Conservation (phyloP, 1,140 invertebrate genomes). For the Apis laboriosa region DNA sequence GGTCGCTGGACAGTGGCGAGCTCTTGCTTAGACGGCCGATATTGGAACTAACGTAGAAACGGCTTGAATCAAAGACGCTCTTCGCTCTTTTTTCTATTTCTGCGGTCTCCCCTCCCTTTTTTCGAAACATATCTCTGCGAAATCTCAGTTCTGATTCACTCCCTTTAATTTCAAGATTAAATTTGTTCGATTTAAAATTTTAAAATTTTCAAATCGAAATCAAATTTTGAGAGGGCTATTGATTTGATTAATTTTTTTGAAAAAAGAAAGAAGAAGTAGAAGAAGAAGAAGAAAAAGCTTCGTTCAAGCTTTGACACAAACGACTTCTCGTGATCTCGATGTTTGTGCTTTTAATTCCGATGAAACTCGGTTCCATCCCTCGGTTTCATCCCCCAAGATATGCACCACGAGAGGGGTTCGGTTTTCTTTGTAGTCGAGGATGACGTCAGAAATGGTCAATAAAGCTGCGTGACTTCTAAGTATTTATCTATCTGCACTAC, state of each 20-base stretch:
- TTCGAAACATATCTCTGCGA: not conserved
- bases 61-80: conserved; percentile 53
- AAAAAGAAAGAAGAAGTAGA: not conserved
- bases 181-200: too few relatives aligned
- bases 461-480: conserved; percentile 42
- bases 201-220: too few relatives aligned
- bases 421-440: conserved; percentile 29
- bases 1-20: conserved; percentile 81
- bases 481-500: conserved; percentile 35
- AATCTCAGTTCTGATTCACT: too few relatives aligned
- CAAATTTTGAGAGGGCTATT: too few relatives aligned
- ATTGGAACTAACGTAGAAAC: conserved; percentile 72
- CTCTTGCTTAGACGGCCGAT: conserved; percentile 77
- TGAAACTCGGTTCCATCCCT: conserved; percentile 16
- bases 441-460: conserved; percentile 61
- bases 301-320: not conserved
- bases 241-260: too few relatives aligned
- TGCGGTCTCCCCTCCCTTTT: not conserved
- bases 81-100: conserved; percentile 31
- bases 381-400: conserved; percentile 13
- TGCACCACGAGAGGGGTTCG: not conserved
- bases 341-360: conserved; percentile 14
- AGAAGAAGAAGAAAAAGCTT: not conserved
- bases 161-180: too few relatives aligned
- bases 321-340: not conserved